These are phyloP conservation scores for Odontamblyopus lacepedii DNA, from an alignment of 2,797 vertebrate genomes.

Conservation along the genomic window DNA sequence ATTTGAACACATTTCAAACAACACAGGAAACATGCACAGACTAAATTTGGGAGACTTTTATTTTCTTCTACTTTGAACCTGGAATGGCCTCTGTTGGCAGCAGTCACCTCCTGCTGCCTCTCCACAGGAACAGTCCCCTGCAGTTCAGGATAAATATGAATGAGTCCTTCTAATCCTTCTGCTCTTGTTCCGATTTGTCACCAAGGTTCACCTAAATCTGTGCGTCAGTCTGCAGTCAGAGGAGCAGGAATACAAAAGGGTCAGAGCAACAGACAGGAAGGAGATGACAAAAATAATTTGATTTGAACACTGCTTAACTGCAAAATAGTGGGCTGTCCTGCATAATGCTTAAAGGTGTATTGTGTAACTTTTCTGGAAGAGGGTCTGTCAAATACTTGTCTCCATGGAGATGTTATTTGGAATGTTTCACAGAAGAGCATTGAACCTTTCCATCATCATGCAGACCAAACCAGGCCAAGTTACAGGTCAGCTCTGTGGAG, in stretches of 20 bases:
- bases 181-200: constrained; percentile 27
- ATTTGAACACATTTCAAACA: background rate
- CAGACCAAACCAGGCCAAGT: no score
- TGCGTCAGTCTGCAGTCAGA: constrained; percentile 21
- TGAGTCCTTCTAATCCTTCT: constrained; percentile 48
- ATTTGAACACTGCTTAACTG: no score
- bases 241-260: background rate
- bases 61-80: constrained; percentile 2
- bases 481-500: no score
- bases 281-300: background rate
- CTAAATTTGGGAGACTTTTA: constrained; percentile 6
- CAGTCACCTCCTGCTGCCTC: constrained; percentile 37
- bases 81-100: constrained; percentile 29
- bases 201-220: constrained; percentile 33
- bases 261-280: background rate
- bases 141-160: constrained; percentile 52
- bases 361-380: no score
- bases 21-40: constrained; percentile 10
- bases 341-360: no score
- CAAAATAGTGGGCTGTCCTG: no score
- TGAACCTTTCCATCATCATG: no score
- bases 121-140: constrained; percentile 31
- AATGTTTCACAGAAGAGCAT: no score
- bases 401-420: no score
- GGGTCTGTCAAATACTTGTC: no score